Evolutionary conservation across 2,113 vertebrate species (phyloP), one percentile per base, ranked within the genome.

Genomic region (Dicerorhinus sumatrensis): DNA sequence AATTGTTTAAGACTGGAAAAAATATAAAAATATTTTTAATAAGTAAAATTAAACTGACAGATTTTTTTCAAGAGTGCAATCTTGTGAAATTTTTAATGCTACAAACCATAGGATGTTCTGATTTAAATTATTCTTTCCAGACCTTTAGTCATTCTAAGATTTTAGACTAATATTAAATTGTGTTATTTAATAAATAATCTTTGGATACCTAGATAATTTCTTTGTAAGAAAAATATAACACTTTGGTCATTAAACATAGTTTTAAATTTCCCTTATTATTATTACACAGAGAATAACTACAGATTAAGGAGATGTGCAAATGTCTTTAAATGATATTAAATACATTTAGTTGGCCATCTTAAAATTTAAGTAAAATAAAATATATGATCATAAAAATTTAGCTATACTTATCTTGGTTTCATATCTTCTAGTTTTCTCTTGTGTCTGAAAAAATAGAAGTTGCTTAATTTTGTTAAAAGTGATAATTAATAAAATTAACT

Each of bases 401-500:
- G 13, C 25, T 62, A 27, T 46, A 25, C 8, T 82, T 4, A 94
- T 72, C 13, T 86, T 86, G 36, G 42, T 89, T 86, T 84, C 3
- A 21, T 58, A 48, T 39, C 27, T 56, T 92, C 17, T 33, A 89
- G 23, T 82, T 86, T 76, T 85, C n/a, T 91, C 36, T 60, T 92
- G 5, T 46, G 39, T 54, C 3, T 70, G 8, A 39, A 81, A 92
- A 95, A 75, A 72, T 65, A 46, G 63, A 60, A 79, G 25, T 62
- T 65, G 23, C 18, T 48, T 79, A 85, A 92, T 65, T 83, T 94
- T 23, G 4, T 83, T 87, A 27, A 83, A 86, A n/a, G 23, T 33
- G 6, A 7, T 88, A 82, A 65, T 95, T 67, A 80, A 83, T 83
- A 91, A 94, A 88, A 97, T 70, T 76, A 14, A n/a, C 85, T 86